These are phyloP conservation scores for Cinara cedri DNA, from an alignment of 2,888 invertebrate genomes.

Conservation along the genomic window DNA sequence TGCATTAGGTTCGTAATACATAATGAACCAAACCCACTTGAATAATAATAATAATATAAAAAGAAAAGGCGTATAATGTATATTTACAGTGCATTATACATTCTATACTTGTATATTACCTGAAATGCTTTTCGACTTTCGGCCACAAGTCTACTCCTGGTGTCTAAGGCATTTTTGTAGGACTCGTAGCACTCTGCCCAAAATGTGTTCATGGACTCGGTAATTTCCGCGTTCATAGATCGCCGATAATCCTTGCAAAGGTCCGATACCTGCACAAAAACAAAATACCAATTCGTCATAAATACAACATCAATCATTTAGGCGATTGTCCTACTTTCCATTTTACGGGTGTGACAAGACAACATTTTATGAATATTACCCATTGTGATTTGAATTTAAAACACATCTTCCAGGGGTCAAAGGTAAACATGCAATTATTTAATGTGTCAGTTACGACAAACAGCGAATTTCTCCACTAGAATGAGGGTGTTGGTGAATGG, in stretches of 20 bases:
- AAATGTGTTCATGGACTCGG: constrained; percentile 67
- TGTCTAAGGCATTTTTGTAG: constrained; percentile 68
- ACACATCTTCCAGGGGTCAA: constrained; percentile 43
- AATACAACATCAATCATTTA: constrained; percentile 38
- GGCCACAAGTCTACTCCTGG: constrained; percentile 66
- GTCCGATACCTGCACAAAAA: constrained; percentile 49
- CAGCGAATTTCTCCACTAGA: constrained; percentile 42
- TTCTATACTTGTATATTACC: constrained; percentile 61
- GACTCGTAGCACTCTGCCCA: constrained; percentile 71
- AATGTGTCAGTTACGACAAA: constrained; percentile 40
- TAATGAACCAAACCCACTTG: constrained; percentile 36
- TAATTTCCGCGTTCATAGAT: constrained; percentile 65
- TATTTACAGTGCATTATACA: too few species aligned
- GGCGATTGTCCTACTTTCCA: constrained; percentile 42
- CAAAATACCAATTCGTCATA: constrained; percentile 34
- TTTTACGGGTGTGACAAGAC: constrained; percentile 54
- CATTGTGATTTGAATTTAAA: constrained; percentile 52
- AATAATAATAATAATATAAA: background rate
- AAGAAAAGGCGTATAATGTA: background rate
- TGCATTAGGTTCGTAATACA: background rate
- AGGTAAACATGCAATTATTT: constrained; percentile 50
- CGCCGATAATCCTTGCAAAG: constrained; percentile 65
- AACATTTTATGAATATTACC: constrained; percentile 38
- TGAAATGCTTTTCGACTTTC: constrained; percentile 68
- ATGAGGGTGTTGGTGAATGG: constrained; percentile 36